Base-by-base conservation (phyloP, 2,888 invertebrate species). In the Nycteola revayana region DNA sequence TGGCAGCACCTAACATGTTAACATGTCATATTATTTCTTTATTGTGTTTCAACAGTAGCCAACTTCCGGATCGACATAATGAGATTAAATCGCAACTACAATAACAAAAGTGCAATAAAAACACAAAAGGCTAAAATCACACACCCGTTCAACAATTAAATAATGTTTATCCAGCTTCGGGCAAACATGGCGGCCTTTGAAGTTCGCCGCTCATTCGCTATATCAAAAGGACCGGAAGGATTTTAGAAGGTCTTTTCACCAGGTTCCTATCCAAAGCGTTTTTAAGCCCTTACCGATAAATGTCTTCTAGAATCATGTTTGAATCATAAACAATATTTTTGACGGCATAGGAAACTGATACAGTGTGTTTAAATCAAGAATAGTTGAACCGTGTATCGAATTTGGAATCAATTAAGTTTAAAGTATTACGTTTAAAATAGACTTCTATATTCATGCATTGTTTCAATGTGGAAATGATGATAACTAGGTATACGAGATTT, bases 211-310 rank as follows among this genome's bases (percentile, higher is more conserved):
- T 66, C 58, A 66, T 72, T 64, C 70, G 61, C 60, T 42, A 61
- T 72, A 63, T 70, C 66, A 74, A 80, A 81, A 76, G 75, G 51
- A 69, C 83, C 84, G 85, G 84, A 86, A 83, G 82, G 75, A 79
- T 77, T 77, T 70, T 66, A 54, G 43, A 53, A 56, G 57, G 53
- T 59, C 35, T 41, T 45, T 63, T 60, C 57, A 49, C 42, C 47
- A 49, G 48, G 48, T 56, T 64, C 52, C 54, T 54, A 55, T 36
- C 36, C 49, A 57, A 60, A 66, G 61, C 33, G 56, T 65, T 66
- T 65, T 66, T 61, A 61, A 55, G 62, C 59, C 72, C 77, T 75
- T 66, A 68, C 32, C 29, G 35, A 46, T 33, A 32, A 41, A 42
- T 42, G 39, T 33, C 37, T 47, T 43, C 47, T 37, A 47, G 32